Conservation (phyloP, 2,888 invertebrate genomes). For the Megalurothrips usitatus region DNA sequence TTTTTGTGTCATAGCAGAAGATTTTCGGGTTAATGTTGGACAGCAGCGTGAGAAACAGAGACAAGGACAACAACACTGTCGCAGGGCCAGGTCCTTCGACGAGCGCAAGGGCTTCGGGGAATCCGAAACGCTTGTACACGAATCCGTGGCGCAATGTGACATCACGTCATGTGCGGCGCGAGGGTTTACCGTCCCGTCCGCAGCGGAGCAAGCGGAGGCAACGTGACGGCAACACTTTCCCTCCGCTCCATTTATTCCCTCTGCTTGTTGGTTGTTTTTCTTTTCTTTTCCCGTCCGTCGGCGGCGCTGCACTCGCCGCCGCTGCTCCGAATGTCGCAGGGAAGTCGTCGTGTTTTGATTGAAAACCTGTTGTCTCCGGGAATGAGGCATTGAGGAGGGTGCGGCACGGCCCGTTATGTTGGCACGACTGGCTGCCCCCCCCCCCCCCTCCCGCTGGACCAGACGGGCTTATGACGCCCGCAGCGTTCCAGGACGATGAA, state of each 20-base stretch:
- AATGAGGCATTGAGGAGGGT: background rate
- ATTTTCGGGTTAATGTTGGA: no score
- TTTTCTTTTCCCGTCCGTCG: background rate
- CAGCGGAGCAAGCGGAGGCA: background rate
- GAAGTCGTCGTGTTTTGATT: background rate
- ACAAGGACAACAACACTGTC: no score
- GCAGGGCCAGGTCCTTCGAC: no score
- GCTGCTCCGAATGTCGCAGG: background rate
- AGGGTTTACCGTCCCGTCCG: background rate
- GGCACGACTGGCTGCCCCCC: no score
- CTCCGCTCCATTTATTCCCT: background rate
- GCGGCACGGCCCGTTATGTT: no score
- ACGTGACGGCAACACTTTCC: constrained; percentile 1
- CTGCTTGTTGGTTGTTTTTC: background rate
- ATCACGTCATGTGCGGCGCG: background rate
- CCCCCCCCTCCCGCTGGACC: no score
- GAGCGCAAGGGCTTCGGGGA: no score
- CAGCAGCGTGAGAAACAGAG: no score
- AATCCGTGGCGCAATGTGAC: background rate
- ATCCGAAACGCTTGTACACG: no score
- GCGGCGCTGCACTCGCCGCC: background rate
- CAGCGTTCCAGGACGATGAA: no score
- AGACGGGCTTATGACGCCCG: no score
- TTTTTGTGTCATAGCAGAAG: no score
- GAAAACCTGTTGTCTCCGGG: constrained; percentile 1